These are phyloP conservation scores for Prostheceraeus crozeri DNA, from an alignment of 2,888 invertebrate genomes.

Conservation along the genomic window DNA sequence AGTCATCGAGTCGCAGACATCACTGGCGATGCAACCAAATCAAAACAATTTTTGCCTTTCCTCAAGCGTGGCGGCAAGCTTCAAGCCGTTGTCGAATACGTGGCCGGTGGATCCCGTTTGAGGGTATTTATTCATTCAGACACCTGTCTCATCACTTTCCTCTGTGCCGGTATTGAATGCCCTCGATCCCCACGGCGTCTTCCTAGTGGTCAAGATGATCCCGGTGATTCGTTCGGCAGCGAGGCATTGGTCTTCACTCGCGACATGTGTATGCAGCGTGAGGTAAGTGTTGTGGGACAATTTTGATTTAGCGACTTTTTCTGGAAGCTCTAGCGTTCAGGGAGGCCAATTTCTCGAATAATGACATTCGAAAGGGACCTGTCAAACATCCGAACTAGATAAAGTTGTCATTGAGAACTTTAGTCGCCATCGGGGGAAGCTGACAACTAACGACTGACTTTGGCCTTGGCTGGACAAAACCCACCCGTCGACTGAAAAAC, in stretches of 20 bases:
- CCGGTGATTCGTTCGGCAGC: constrained; percentile 83
- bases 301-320: constrained; percentile 85
- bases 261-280: constrained; percentile 78
- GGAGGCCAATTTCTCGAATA: too few relatives aligned
- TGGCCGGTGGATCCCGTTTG: constrained; percentile 87
- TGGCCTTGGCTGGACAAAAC: too few relatives aligned
- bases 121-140: constrained; percentile 87
- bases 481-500: too few relatives aligned
- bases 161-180: constrained; percentile 75
- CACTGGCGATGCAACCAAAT: constrained; percentile 65
- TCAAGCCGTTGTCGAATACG: constrained; percentile 89
- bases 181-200: constrained; percentile 68
- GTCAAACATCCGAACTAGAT: too few relatives aligned
- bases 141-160: constrained; percentile 84
- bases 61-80: constrained; percentile 79
- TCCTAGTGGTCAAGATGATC: constrained; percentile 55
- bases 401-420: too few relatives aligned
- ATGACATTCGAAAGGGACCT: too few relatives aligned
- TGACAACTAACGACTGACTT: too few relatives aligned
- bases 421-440: too few relatives aligned
- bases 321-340: constrained; percentile 68
- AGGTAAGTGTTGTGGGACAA: constrained; percentile 69
- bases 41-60: constrained; percentile 84
- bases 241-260: constrained; percentile 83
- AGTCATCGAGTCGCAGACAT: constrained; percentile 78